Base-by-base conservation (phyloP, 2,797 vertebrate species). In the Enteromius unitaeniatus region DNA sequence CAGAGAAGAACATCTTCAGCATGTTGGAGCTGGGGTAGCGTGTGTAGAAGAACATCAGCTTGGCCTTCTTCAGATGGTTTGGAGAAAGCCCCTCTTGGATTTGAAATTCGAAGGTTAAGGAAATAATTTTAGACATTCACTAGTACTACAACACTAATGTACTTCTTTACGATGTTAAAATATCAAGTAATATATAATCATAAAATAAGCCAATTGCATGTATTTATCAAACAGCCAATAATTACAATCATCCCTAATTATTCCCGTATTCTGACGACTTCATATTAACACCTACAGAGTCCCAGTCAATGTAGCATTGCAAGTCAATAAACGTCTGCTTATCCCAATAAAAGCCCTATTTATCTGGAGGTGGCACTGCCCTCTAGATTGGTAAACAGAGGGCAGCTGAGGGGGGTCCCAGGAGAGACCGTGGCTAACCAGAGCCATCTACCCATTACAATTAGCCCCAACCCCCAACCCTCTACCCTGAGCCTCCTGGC, bases 31-130 rank as follows among this genome's bases (percentile, higher is more conserved):
- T 99, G 81, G 98, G 98, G 91, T 99, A 99, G 88, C 98, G 97
- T 53, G 97, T 97, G 92, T 99, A 99, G 95, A 99, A 99, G 95
- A 99, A 99, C 98, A 99, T 99, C 90, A 99, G 96, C 94, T 99
- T 99, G 93, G 98, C 98, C 92, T 99, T 99, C 95, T 99, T 99
- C 94, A 99, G 95, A 93, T 99, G 98, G 93, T 99, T 99, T 23
- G 98, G 98, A 87, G 98, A 99, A 90, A 99, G 91, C 82, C 98
- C 98, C 92, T 99, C 98, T 94, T 99, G 98, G 93, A 99, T 99
- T 96, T 99, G 94, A 91, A 91, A 91, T 86, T 87, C 75, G 9
- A 26, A 55, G 64, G 96, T 99, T 92, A 99, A 99, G 97, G 96
- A 96, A 92, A 51, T 55, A 7, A 34, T 74, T 73, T 75, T 23